These are phyloP conservation scores for Echeneis naucrates DNA, from an alignment of 2,797 vertebrate species.

Conservation along the genomic window DNA sequence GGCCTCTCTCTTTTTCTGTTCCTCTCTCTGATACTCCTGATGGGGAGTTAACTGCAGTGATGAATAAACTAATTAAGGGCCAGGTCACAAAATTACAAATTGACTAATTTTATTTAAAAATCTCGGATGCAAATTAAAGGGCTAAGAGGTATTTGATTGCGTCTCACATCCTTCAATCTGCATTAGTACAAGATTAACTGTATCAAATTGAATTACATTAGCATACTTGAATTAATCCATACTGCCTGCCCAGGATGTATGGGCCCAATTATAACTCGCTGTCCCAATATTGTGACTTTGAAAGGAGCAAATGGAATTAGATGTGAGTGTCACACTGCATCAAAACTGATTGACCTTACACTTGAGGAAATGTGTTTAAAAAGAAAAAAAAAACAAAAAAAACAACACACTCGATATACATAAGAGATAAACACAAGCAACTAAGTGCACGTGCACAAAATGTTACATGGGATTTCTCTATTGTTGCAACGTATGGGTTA, in stretches of 20 bases:
- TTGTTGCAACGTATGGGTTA: background rate
- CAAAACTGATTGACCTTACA: conserved; percentile 19
- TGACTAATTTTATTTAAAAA: conserved; percentile 87
- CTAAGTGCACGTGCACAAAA: conserved; percentile 2
- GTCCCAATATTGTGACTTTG: conserved; percentile 73
- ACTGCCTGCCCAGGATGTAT: conserved; percentile 77
- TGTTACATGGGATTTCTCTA: conserved; percentile 13
- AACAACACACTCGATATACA: conserved; percentile 25
- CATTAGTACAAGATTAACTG: conserved; percentile 89
- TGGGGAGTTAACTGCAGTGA: conserved; percentile 84
- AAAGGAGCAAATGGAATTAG: conserved; percentile 71
- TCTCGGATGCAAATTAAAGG: conserved; percentile 84
- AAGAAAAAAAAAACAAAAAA: conserved; percentile 41
- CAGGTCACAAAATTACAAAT: conserved; percentile 88
- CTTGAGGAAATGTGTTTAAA: conserved; percentile 23
- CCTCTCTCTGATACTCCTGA: conserved; percentile 70
- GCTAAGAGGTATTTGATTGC: conserved; percentile 86
- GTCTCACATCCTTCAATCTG: conserved; percentile 86
- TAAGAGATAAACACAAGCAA: conserved; percentile 34
- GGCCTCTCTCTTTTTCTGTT: conserved; percentile 53
- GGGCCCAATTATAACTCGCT: conserved; percentile 79
- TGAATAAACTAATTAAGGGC: conserved; percentile 88
- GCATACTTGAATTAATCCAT: conserved; percentile 88
- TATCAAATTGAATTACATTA: conserved; percentile 89
- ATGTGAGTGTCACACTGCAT: conserved; percentile 38